Evolutionary conservation across 1,140 invertebrate genomes (phyloP).

Genomic region (Maconellicoccus hirsutus): DNA sequence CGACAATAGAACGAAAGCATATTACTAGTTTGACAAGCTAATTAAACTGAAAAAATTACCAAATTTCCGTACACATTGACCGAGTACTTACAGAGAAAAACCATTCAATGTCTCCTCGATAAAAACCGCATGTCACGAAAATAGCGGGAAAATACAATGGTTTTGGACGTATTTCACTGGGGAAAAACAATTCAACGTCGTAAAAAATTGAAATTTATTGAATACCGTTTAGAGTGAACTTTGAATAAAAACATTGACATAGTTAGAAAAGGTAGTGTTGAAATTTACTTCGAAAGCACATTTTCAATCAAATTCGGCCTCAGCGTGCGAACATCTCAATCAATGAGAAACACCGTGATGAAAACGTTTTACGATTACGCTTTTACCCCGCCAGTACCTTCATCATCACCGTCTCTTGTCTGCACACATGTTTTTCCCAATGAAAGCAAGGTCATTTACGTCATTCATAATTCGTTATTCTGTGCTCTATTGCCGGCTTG

Average conservation of each 20-base stretch:
- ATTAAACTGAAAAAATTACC: no score
- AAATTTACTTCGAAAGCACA: neutral
- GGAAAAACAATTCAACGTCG: neutral
- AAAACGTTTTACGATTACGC: neutral
- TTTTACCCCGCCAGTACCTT: neutral
- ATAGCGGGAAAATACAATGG: slow-evolving; percentile 8
- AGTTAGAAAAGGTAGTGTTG: neutral
- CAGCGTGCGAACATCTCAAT: slow-evolving; percentile 1
- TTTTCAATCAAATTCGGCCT: neutral
- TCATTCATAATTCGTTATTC: no score
- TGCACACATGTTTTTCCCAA: neutral
- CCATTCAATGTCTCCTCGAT: neutral
- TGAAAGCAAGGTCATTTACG: neutral
- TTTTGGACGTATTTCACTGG: neutral
- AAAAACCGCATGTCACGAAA: slow-evolving; percentile 7
- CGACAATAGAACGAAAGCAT: neutral
- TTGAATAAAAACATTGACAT: neutral
- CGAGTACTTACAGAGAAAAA: neutral
- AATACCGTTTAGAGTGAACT: neutral
- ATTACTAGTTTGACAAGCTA: no score
- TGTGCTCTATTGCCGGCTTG: no score
- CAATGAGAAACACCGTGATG: slow-evolving; percentile 7
- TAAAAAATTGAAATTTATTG: neutral
- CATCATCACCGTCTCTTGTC: neutral
- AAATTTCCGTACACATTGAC: neutral